Percentiles rank a stretch among this genome's conserved stretches.
phyloP scores from a whole-genome alignment of 2,797 vertebrate species.

The Echeneis naucrates region DNA sequence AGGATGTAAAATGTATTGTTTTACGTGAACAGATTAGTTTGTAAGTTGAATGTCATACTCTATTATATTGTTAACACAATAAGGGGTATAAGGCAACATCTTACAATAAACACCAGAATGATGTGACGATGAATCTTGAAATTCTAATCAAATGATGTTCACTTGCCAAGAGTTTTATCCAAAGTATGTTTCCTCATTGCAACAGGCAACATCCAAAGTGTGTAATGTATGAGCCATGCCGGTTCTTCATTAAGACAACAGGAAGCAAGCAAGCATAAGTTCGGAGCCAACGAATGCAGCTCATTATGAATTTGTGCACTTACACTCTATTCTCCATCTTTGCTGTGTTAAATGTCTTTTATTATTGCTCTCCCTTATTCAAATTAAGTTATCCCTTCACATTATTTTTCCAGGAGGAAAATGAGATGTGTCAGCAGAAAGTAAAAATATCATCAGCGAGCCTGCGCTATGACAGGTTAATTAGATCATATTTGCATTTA shows the following conservation, averaged over 20 bases:
- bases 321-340: constrained; percentile 7
- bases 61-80: constrained; percentile 10
- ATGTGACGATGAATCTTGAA: background rate
- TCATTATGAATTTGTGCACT: constrained; percentile 37
- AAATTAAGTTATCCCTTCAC: constrained; percentile 73
- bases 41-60: constrained; percentile 6
- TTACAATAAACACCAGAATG: constrained; percentile 6
- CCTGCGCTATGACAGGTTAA: constrained; percentile 78
- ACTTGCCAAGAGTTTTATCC: constrained; percentile 1
- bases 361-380: constrained; percentile 65
- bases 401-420: constrained; percentile 74
- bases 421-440: constrained; percentile 74
- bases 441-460: constrained; percentile 70
- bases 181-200: constrained; percentile 10
- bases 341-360: constrained; percentile 67
- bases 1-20: constrained; percentile 9
- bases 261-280: constrained; percentile 43
- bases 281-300: constrained; percentile 8
- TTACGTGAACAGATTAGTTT: constrained; percentile 33
- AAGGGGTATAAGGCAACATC: background rate
- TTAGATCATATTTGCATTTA: constrained; percentile 79
- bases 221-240: constrained; percentile 26
- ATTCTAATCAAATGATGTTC: constrained; percentile 16
- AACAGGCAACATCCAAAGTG: constrained; percentile 4
- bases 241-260: constrained; percentile 7